A percentile compares a stretch with the other conserved stretches of the same genome.
Evolutionary conservation across 2,797 vertebrate genomes (phyloP).

Genomic region (Phrynocephalus guinanensis): DNA sequence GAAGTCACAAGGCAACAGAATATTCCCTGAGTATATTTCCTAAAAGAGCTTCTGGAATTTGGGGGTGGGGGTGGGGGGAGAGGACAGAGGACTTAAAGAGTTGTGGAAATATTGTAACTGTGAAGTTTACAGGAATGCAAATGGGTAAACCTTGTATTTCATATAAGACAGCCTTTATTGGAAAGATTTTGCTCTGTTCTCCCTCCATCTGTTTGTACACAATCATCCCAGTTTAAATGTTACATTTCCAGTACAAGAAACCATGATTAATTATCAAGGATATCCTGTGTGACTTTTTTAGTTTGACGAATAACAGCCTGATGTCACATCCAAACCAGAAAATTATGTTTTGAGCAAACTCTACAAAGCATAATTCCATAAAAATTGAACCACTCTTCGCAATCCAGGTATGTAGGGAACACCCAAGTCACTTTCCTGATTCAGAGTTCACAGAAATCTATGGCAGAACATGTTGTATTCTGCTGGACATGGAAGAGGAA

Average conservation of each 20-base stretch:
- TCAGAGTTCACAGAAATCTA: neutral
- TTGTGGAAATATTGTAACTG: neutral
- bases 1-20: constrained; percentile 43
- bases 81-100: neutral
- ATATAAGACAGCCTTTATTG: constrained; percentile 16
- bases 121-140: neutral
- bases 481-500: neutral
- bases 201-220: neutral
- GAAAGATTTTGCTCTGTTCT: neutral
- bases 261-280: neutral
- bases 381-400: neutral
- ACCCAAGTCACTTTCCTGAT: neutral
- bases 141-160: neutral
- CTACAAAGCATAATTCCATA: neutral
- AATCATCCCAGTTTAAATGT: neutral
- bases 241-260: neutral
- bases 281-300: neutral
- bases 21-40: neutral
- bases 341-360: neutral
- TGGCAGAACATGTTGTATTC: neutral
- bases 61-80: neutral
- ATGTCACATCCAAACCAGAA: neutral
- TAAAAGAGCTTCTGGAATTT: neutral
- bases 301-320: neutral
- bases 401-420: neutral